phyloP scores from a whole-genome alignment of 2,113 vertebrate species.

The Ctenodactylus gundi region DNA sequence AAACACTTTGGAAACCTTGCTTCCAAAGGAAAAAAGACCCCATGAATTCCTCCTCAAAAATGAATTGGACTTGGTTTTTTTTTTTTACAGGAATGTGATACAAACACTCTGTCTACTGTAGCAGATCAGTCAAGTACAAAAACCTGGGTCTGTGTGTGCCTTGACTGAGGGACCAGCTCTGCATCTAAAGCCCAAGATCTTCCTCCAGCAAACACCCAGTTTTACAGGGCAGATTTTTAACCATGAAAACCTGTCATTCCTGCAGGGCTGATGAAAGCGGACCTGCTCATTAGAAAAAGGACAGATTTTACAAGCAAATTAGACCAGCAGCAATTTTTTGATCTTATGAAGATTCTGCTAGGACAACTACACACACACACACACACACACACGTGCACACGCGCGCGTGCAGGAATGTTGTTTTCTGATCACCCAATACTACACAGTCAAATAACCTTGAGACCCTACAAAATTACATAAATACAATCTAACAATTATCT shows the following conservation, averaged over 20 bases:
- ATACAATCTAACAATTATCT: not conserved
- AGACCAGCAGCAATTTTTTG: not conserved
- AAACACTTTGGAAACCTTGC: not conserved
- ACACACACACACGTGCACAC: not conserved
- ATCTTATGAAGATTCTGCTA: no score
- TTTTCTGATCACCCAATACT: constrained; percentile 22
- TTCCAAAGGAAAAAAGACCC: not conserved
- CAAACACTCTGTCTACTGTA: not conserved
- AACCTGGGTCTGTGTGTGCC: not conserved
- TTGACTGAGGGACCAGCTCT: not conserved
- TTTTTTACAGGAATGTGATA: not conserved
- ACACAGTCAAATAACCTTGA: not conserved
- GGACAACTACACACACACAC: no score
- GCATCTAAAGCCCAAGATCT: not conserved
- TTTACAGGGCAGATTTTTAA: not conserved
- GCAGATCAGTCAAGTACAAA: not conserved
- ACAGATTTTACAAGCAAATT: not conserved
- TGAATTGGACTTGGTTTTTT: not conserved
- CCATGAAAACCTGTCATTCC: not conserved
- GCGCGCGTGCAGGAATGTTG: not conserved
- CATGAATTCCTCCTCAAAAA: not conserved
- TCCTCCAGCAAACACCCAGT: not conserved
- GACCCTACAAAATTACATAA: not conserved
- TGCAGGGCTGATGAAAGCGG: not conserved
- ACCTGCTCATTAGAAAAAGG: not conserved